These are phyloP conservation scores for Paedocypris sp. DNA, from an alignment of 2,113 vertebrate genomes.

Conservation along the genomic window DNA sequence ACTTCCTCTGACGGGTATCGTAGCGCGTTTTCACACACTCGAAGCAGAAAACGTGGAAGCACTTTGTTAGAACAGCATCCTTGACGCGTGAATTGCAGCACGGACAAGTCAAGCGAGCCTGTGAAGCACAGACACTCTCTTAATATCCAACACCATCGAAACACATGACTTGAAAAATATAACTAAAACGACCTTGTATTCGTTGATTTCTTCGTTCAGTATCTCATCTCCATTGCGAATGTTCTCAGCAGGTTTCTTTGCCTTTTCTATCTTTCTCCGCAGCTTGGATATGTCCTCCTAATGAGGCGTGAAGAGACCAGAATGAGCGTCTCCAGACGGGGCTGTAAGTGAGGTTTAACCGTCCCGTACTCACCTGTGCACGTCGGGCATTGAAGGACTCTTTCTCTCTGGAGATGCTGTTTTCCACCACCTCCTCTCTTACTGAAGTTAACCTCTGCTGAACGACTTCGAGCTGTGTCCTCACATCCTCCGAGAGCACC, in stretches of 20 bases:
- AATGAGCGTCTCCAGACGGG: too few relatives aligned
- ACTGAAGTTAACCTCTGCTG: conserved; percentile 83
- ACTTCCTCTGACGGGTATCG: conserved; percentile 91
- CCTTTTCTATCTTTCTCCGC: conserved; percentile 84
- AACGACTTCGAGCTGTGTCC: conserved; percentile 76
- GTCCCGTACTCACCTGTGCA: conserved; percentile 69
- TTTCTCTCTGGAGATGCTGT: conserved; percentile 89
- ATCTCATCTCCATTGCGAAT: conserved; percentile 93
- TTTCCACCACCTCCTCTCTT: conserved; percentile 85
- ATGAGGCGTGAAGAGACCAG: background rate
- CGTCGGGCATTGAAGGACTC: conserved; percentile 90
- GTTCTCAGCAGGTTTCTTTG: conserved; percentile 92
- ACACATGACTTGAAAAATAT: background rate
- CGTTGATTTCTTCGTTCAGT: conserved; percentile 93
- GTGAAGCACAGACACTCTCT: conserved; percentile 13
- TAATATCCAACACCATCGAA: background rate
- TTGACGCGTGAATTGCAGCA: conserved; percentile 96
- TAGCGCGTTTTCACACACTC: conserved; percentile 92
- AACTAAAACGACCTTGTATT: conserved; percentile 74
- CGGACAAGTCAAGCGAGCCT: conserved; percentile 88
- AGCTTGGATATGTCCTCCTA: conserved; percentile 95
- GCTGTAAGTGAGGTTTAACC: background rate
- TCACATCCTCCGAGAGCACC: conserved; percentile 79
- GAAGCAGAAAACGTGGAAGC: conserved; percentile 96
- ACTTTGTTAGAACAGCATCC: conserved; percentile 91